Evolutionary conservation across 2,888 invertebrate genomes (phyloP).

Genomic region (Athrips mouffetella): DNA sequence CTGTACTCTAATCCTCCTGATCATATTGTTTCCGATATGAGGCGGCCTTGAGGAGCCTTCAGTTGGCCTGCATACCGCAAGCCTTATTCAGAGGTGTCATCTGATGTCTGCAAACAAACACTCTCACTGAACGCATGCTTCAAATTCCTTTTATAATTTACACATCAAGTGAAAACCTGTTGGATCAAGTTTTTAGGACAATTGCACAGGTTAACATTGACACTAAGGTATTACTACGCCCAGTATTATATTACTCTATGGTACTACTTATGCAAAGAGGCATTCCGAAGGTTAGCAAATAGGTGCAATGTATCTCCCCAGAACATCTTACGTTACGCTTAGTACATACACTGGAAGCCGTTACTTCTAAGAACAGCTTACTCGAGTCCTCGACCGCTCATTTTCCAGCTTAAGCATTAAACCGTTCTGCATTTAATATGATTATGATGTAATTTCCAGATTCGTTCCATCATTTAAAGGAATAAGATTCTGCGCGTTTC

Average conservation of each 20-base stretch:
- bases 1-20: no score
- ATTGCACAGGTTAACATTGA: no score
- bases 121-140: background rate
- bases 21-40: no score
- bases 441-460: conserved; percentile 13
- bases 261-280: no score
- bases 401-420: background rate
- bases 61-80: background rate
- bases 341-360: background rate
- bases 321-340: no score
- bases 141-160: background rate
- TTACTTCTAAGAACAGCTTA: no score
- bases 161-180: background rate
- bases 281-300: no score
- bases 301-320: no score
- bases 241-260: no score
- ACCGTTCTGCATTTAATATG: conserved; percentile 10
- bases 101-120: no score
- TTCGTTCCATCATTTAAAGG: conserved; percentile 15
- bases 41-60: background rate
- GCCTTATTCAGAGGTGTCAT: background rate
- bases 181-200: background rate
- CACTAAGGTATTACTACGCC: no score
- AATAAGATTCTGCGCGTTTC: conserved; percentile 9
- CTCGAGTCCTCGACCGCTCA: background rate